Conservation (phyloP, 2,888 invertebrate genomes). For the Cataglyphis altisquamis region DNA sequence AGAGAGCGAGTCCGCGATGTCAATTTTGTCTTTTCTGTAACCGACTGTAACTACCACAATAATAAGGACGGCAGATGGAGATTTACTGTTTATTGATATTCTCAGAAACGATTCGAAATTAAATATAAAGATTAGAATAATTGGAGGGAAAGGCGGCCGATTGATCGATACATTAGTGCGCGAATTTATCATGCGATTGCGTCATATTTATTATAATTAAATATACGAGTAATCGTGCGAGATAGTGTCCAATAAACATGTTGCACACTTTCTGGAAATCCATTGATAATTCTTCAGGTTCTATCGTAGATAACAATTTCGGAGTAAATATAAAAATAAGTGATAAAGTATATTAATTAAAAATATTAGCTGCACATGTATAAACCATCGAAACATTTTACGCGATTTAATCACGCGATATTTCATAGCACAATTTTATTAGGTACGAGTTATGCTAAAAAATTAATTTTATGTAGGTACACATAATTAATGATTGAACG, state of each 20-base stretch:
- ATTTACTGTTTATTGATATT: conserved; percentile 5
- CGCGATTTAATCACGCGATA: background rate
- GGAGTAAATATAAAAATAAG: conserved; percentile 17
- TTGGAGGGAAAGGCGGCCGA: background rate
- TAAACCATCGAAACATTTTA: background rate
- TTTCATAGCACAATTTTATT: conserved; percentile 1
- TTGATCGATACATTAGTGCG: background rate
- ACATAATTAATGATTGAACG: conserved; percentile 32
- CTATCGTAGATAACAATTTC: conserved; percentile 32
- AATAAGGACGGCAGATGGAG: conserved; percentile 6
- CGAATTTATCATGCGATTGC: conserved; percentile 26
- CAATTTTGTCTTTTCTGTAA: conserved; percentile 2
- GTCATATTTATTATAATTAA: conserved; percentile 41
- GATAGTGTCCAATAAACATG: conserved; percentile 40
- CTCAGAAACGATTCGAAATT: background rate
- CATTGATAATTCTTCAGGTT: conserved; percentile 26
- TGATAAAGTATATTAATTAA: conserved; percentile 2
- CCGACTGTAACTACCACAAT: conserved; percentile 13
- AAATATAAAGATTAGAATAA: conserved; percentile 14
- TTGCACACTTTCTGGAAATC: conserved; percentile 18
- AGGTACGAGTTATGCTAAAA: conserved; percentile 1
- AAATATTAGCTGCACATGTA: background rate
- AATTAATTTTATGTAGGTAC: conserved; percentile 6
- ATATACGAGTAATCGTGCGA: background rate
- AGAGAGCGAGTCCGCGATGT: conserved; percentile 29